Evolutionary conservation across 2,888 invertebrate genomes (phyloP).

Genomic region (Dasypolia templi): DNA sequence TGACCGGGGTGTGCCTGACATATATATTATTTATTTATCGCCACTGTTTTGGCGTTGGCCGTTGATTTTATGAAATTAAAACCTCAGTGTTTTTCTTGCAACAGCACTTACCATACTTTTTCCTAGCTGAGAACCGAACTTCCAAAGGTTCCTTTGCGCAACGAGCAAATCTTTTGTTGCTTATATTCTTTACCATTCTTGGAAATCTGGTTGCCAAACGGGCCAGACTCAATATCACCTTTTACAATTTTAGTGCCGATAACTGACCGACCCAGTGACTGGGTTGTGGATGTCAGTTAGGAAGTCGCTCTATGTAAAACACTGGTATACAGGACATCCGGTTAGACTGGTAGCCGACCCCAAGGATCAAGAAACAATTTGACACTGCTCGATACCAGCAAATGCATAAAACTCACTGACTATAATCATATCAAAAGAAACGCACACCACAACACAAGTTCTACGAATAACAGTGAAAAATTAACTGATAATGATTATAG

Average conservation of each 20-base stretch:
- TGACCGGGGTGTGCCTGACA: no score
- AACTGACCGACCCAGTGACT: not conserved
- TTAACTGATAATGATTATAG: conserved; percentile 17
- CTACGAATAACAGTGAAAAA: conserved; percentile 6
- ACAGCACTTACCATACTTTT: conserved; percentile 11
- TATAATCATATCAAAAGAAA: not conserved
- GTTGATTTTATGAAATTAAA: no score
- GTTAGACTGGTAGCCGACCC: not conserved
- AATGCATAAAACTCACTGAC: not conserved
- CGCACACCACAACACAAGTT: not conserved
- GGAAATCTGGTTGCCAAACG: not conserved
- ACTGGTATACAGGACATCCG: not conserved
- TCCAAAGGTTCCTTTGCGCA: conserved; percentile 13
- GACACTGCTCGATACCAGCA: not conserved
- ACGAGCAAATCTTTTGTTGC: conserved; percentile 4
- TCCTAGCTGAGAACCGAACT: not conserved
- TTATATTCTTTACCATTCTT: conserved; percentile 17
- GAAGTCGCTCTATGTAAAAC: not conserved
- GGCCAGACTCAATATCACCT: not conserved
- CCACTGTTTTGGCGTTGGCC: no score
- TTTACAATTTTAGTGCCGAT: not conserved
- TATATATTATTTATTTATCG: no score
- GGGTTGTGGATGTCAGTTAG: not conserved
- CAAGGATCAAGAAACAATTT: not conserved
- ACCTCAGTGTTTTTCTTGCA: no score